Percentiles rank a stretch among this genome's conserved stretches.
phyloP scores from a whole-genome alignment of 2,888 invertebrate species.

The Drepana falcataria region DNA sequence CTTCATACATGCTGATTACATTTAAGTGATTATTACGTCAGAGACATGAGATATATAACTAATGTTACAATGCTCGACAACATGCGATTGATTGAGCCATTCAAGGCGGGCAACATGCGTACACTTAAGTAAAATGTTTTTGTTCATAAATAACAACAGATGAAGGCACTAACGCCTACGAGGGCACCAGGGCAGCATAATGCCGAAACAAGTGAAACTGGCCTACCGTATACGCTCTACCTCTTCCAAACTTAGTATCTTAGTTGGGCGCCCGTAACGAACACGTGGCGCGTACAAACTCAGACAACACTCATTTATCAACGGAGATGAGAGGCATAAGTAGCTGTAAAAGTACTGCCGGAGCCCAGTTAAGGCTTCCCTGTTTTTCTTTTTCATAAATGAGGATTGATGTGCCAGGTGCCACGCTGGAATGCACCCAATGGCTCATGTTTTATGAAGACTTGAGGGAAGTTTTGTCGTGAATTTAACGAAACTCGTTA shows the following conservation, averaged over 20 bases:
- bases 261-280: constrained; percentile 38
- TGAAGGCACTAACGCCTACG: neutral
- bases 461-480: constrained; percentile 1
- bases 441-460: constrained; percentile 16
- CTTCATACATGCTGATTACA: no score
- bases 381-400: constrained; percentile 38
- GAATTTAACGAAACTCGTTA: neutral
- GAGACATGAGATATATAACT: no score
- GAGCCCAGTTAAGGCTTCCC: constrained; percentile 22
- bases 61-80: no score
- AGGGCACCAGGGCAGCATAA: constrained; percentile 14
- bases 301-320: constrained; percentile 66
- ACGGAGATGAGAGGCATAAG: constrained; percentile 54
- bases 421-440: constrained; percentile 17
- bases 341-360: constrained; percentile 46
- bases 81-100: no score
- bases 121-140: no score
- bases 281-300: constrained; percentile 60
- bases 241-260: constrained; percentile 35
- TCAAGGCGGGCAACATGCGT: no score
- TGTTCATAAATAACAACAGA: neutral
- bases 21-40: no score
- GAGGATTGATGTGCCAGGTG: constrained; percentile 40
- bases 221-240: constrained; percentile 37
- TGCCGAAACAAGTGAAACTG: constrained; percentile 37